Evolutionary conservation across 2,797 vertebrate genomes (phyloP).

Genomic region (Schizopygopsis pylzovi): DNA sequence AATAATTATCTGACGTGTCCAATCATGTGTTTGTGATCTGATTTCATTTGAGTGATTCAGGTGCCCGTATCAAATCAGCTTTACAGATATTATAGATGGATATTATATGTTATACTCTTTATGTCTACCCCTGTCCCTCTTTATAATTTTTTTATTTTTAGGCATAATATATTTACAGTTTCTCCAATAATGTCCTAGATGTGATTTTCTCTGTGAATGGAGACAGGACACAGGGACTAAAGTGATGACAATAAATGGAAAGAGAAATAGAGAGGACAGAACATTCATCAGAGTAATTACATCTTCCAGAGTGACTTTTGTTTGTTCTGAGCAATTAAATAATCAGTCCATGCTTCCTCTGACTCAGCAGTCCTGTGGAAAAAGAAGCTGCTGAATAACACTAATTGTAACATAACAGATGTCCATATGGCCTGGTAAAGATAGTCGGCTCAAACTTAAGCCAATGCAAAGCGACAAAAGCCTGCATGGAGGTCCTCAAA

Average conservation of each 20-base stretch:
- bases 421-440: background rate
- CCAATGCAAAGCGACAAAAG: background rate
- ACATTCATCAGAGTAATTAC: slow-evolving; percentile 7
- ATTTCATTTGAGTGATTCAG: slow-evolving; percentile 15
- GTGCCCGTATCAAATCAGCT: background rate
- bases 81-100: background rate
- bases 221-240: background rate
- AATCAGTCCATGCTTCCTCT: background rate
- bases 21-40: background rate
- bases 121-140: background rate
- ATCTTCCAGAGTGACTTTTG: slow-evolving; percentile 3
- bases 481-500: background rate
- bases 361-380: slow-evolving; percentile 18
- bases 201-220: background rate
- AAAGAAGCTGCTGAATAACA: slow-evolving; percentile 8
- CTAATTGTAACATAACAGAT: slow-evolving; percentile 26
- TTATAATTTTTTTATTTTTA: background rate
- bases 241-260: background rate
- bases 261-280: background rate
- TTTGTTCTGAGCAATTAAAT: slow-evolving; percentile 25
- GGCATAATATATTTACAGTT: background rate
- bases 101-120: background rate
- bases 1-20: slow-evolving; percentile 14
- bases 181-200: background rate
- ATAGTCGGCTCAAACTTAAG: background rate